Conservation (phyloP, 2,797 vertebrate species). For the Enteromius unitaeniatus region DNA sequence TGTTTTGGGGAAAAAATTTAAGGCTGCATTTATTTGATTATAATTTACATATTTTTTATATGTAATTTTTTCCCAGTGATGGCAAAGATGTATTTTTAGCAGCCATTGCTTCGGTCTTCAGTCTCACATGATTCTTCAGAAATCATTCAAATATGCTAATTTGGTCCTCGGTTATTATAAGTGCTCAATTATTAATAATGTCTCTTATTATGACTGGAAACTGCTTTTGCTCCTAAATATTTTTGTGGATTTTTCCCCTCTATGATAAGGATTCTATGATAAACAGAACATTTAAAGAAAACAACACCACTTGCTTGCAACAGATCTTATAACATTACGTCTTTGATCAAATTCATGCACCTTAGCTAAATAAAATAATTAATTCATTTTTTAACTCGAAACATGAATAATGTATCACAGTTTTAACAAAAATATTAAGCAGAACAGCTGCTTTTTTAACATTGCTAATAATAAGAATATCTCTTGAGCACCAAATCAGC, state of each 20-base stretch:
- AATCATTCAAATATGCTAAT: not conserved
- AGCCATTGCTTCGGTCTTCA: not conserved
- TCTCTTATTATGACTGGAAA: conserved; percentile 7
- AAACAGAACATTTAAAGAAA: not conserved
- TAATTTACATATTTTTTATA: not conserved
- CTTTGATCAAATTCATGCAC: not conserved
- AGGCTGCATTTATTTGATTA: not conserved
- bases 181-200: not conserved
- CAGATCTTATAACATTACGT: not conserved
- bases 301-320: not conserved
- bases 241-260: not conserved
- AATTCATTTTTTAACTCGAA: not conserved
- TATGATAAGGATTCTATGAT: not conserved
- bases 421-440: not conserved
- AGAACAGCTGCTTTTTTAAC: not conserved
- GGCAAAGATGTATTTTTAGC: not conserved
- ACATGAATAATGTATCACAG: not conserved
- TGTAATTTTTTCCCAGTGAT: not conserved
- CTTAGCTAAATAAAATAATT: not conserved
- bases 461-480: not conserved
- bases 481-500: not conserved
- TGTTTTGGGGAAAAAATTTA: not conserved
- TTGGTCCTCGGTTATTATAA: not conserved
- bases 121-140: not conserved
- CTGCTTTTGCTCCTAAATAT: not conserved